Base-by-base conservation (phyloP, 2,113 vertebrate species). In the Brachyhypopomus gauderio region DNA sequence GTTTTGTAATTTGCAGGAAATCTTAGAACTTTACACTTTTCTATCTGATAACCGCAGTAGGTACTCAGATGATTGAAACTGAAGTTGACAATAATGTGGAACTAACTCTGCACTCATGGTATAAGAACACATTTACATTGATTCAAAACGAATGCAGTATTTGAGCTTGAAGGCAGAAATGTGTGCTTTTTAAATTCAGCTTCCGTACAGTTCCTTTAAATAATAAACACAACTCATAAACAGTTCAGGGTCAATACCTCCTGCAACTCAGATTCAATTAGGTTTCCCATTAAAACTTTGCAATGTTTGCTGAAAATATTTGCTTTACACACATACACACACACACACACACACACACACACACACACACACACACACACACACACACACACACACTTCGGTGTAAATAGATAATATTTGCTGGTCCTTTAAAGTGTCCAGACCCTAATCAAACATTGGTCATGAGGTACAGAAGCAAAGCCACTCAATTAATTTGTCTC, bases 401-500 rank as follows among this genome's bases (percentile, higher is more conserved):
- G 56, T 9, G 58, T 77, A 66, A 83, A 79, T 59, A 80, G 73
- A 77, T 22, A 30, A 58, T 72, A 75, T 83, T 30, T 6, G 41
- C 76, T 23, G 19, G 71, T 23, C 55, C 60, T 75, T 81, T 74
- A 52, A 79, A 77, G 52, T 23, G 27, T 73, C 59, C 23, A 62
- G 74, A 72, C 78, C 80, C 58, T 75, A 72, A 80, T 83, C 78
- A 77, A 64, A 80, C 63, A 66, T 22, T 77, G 77, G 30, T 70
- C 70, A 34, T 60, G 36, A 55, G 41, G 34, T 77, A 75, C 64
- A 82, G 36, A 6, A 22, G 55, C 16, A 56, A 55, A 81, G 74
- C 0, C 71, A 81, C 27, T 5, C 34, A 83, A 83, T 83, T 82
- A 83, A 77, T 75, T 80, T 52, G 75, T 85, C 83, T 66, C 69